Base-by-base conservation (phyloP, 2,113 vertebrate species). In the Macaca mulatta region DNA sequence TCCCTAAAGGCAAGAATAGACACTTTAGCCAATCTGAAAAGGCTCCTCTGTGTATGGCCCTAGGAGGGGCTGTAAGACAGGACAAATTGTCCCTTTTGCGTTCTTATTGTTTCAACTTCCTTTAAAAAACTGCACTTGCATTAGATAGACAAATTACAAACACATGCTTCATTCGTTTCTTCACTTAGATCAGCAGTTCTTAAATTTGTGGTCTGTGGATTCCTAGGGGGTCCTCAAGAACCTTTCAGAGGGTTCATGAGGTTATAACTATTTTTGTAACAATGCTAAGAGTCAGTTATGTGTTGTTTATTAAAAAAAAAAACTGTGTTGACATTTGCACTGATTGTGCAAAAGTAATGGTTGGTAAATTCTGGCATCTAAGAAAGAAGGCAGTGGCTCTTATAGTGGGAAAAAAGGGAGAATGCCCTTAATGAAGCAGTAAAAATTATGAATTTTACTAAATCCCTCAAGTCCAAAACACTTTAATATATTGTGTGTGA, bases 1-100 rank as follows among this genome's bases (percentile, higher is more conserved):
- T 99, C 99, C 98, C 99, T 99, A 70, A 97, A 97, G 59, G 80
- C 50, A 98, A 81, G 0, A 95, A 95, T 18, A 97, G 20, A 67
- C 2, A 52, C 32, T 35, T 70, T 2, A 89, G 80, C 20, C n/a
- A 75, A 50, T 16, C 7, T 79, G 25, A 48, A 93, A 45, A 79
- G 72, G 30, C 57, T 69, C 6, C 30, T 92, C 40, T 79, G 12
- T 16, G 1, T 35, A 43, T 83, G 55, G 55, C 22, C 14, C 30
- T 14, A 13, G 38, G 27, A 90, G 30, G 4, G 38, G 64, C 18
- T 77, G 9, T 5, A 50, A n/a, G 82, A 52, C 10, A 89, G 74
- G 67, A 82, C 38, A n/a, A 45, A n/a, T 2, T 8, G 1, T 50
- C 25, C 52, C 27, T 48, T 40, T 27, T 10, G 8, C 45, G 12